Percentiles rank a stretch among this genome's conserved stretches.
These are phyloP conservation scores for Carduelis carduelis DNA, from an alignment of 2,797 vertebrate genomes.

Conservation along the genomic window DNA sequence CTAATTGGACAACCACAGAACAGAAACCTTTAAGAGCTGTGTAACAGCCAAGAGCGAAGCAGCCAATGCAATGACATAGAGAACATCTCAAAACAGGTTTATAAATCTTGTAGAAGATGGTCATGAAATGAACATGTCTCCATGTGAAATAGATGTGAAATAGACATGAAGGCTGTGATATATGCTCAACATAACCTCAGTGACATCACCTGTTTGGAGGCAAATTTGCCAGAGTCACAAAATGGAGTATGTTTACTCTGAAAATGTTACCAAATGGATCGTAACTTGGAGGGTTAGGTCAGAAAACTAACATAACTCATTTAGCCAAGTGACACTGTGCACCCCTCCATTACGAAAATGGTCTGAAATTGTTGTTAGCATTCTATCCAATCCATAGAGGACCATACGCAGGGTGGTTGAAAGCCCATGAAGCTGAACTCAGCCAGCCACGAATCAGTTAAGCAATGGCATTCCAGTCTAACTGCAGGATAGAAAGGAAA, in stretches of 20 bases:
- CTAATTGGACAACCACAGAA: background rate
- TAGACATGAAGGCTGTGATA: background rate
- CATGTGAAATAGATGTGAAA: background rate
- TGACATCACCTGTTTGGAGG: background rate
- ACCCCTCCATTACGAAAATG: background rate
- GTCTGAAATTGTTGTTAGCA: background rate
- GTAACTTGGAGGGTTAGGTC: background rate
- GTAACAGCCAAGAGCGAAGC: background rate
- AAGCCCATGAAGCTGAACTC: background rate
- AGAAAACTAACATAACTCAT: background rate
- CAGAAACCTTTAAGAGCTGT: background rate
- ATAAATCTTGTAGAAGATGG: background rate
- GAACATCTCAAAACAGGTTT: background rate
- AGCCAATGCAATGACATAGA: accelerated
- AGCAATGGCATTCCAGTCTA: background rate
- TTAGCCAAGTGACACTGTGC: background rate
- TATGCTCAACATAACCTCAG: background rate
- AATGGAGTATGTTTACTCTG: background rate
- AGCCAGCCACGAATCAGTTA: accelerated
- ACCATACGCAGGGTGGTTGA: background rate
- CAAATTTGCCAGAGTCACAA: background rate
- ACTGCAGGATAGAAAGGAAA: background rate
- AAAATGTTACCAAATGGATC: background rate
- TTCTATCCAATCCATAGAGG: background rate
- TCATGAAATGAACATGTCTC: background rate